Evolutionary conservation across 1,140 invertebrate genomes (phyloP).

Genomic region (Drosophila murphyi): DNA sequence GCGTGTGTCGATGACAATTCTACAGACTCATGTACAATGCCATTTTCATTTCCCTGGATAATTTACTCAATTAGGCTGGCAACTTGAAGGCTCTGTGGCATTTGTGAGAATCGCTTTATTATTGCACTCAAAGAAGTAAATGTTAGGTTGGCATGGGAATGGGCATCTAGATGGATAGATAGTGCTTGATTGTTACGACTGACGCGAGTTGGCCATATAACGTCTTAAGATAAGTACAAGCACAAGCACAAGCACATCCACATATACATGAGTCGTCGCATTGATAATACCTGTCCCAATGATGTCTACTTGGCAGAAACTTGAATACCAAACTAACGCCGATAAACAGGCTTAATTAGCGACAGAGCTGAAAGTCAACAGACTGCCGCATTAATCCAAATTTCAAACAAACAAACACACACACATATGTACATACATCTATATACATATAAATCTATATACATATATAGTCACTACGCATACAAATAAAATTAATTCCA

Average conservation of each 20-base stretch:
- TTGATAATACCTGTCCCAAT: constrained; percentile 16
- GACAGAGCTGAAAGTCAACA: constrained; percentile 78
- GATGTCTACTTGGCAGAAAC: constrained; percentile 46
- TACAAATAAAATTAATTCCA: constrained; percentile 60
- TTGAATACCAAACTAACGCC: constrained; percentile 74
- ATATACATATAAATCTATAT: too few species aligned
- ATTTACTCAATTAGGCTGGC: constrained; percentile 76
- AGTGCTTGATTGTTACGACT: constrained; percentile 11
- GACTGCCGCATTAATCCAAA: constrained; percentile 71
- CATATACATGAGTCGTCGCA: constrained; percentile 16
- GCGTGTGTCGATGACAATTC: constrained; percentile 23
- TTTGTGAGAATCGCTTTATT: constrained; percentile 79
- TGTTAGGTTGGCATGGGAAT: constrained; percentile 1
- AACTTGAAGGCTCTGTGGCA: constrained; percentile 80
- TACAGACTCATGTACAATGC: constrained; percentile 54
- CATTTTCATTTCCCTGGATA: constrained; percentile 76
- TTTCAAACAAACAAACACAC: constrained; percentile 33
- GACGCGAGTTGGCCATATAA: constrained; percentile 1
- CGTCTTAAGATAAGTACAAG: too few species aligned
- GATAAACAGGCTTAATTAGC: constrained; percentile 82
- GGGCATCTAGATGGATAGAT: constrained; percentile 1
- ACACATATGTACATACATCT: background rate
- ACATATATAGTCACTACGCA: constrained; percentile 20
- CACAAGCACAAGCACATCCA: too few species aligned
- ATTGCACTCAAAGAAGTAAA: constrained; percentile 62